These are phyloP conservation scores for Lethenteron camtschaticum DNA, from an alignment of 2,113 vertebrate genomes.

Conservation along the genomic window DNA sequence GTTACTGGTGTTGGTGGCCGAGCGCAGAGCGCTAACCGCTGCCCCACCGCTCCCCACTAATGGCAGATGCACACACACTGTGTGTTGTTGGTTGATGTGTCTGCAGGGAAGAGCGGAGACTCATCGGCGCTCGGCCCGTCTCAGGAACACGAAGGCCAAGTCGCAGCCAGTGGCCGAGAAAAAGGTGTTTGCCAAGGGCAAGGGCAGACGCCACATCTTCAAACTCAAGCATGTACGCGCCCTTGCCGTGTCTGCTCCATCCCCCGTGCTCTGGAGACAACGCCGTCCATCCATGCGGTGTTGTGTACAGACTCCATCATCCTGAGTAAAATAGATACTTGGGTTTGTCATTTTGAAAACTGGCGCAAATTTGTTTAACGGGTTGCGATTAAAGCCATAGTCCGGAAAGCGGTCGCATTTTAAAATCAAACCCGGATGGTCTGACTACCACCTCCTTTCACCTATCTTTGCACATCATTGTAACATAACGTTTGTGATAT, in stretches of 20 bases:
- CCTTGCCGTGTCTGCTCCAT: no score
- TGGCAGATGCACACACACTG: neutral
- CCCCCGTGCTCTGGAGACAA: no score
- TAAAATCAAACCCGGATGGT: no score
- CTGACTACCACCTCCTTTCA: no score
- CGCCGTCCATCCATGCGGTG: no score
- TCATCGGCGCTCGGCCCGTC: slow-evolving; percentile 65
- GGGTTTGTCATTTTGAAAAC: neutral
- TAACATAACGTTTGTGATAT: no score
- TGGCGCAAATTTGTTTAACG: no score
- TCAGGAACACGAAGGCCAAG: slow-evolving; percentile 90
- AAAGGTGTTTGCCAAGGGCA: slow-evolving; percentile 95
- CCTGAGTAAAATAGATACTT: neutral
- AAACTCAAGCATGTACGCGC: slow-evolving; percentile 78
- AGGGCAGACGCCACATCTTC: slow-evolving; percentile 84
- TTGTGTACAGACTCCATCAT: neutral
- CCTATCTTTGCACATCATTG: no score
- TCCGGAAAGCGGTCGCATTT: no score
- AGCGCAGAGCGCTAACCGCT: neutral
- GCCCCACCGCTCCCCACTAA: neutral
- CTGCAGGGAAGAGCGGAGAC: slow-evolving; percentile 69
- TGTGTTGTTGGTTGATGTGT: slow-evolving; percentile 3
- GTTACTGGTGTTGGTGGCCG: neutral
- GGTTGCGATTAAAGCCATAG: no score
- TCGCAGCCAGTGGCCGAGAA: slow-evolving; percentile 74